phyloP scores from a whole-genome alignment of 53 echinoderm and acorn worm genomes.

The Stichopus horrens region DNA sequence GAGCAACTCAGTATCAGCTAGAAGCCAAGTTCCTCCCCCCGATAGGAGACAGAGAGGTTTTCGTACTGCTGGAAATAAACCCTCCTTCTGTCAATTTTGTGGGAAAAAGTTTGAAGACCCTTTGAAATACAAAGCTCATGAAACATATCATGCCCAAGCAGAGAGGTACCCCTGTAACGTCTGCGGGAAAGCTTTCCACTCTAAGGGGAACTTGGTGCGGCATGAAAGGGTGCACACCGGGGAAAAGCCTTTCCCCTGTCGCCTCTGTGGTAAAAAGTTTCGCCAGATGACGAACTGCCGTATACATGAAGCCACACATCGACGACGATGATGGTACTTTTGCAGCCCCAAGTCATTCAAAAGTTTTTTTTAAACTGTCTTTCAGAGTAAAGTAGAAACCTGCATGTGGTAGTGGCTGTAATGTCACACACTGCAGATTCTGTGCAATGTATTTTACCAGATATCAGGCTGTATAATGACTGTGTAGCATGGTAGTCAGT shows the following conservation, averaged over 20 bases:
- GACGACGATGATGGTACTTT: too few species aligned
- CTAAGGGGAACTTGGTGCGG: neutral
- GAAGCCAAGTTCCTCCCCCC: neutral
- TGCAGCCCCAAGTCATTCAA: too few species aligned
- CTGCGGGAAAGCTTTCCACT: constrained; percentile 12
- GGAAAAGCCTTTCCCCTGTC: constrained; percentile 6
- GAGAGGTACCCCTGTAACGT: neutral
- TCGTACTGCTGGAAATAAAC: neutral
- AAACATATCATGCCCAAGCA: neutral
- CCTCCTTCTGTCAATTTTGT: neutral
- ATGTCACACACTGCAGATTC: too few species aligned
- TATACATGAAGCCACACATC: constrained; percentile 10
- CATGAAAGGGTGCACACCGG: constrained; percentile 5
- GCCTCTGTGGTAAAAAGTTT: constrained; percentile 5
- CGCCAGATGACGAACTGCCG: neutral
- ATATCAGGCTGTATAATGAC: too few species aligned
- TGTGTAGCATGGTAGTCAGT: too few species aligned
- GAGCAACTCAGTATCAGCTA: too few species aligned
- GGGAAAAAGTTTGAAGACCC: neutral
- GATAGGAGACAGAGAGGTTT: neutral
- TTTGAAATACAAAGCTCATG: neutral
- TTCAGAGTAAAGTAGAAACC: too few species aligned
- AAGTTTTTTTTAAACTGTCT: too few species aligned
- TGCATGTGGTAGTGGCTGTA: too few species aligned
- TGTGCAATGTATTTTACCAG: too few species aligned